phyloP scores from a whole-genome alignment of 2,888 invertebrate species.

The Erebia epiphron region DNA sequence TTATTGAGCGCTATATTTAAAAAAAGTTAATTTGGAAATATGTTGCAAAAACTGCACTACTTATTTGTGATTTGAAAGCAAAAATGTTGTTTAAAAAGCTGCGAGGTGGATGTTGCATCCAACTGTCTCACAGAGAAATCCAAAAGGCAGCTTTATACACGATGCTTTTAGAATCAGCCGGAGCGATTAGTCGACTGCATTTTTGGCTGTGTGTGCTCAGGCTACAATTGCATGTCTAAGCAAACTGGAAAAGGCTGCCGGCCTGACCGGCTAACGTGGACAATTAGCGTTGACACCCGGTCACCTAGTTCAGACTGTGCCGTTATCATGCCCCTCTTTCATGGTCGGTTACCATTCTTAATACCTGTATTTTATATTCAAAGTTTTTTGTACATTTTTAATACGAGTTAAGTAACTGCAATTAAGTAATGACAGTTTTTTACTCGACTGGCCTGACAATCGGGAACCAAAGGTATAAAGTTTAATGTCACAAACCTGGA shows the following conservation, averaged over 20 bases:
- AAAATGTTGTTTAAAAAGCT: too few relatives aligned
- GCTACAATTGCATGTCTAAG: conserved; percentile 44
- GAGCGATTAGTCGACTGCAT: too few relatives aligned
- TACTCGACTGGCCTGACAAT: too few relatives aligned
- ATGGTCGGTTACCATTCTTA: conserved; percentile 21
- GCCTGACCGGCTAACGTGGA: conserved; percentile 35
- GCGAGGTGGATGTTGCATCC: too few relatives aligned
- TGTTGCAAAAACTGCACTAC: too few relatives aligned
- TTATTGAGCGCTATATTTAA: neutral
- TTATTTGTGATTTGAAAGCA: too few relatives aligned
- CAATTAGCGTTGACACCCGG: conserved; percentile 60
- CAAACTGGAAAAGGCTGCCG: conserved; percentile 47
- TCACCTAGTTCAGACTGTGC: conserved; percentile 67
- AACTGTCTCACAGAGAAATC: too few relatives aligned
- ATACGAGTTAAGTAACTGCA: too few relatives aligned
- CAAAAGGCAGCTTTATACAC: too few relatives aligned
- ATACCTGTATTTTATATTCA: neutral
- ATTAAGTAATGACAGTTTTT: too few relatives aligned
- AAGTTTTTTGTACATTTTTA: neutral
- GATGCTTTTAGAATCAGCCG: too few relatives aligned
- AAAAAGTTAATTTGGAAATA: too few relatives aligned
- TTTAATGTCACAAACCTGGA: conserved; percentile 51
- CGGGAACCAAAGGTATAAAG: neutral
- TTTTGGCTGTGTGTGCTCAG: neutral
- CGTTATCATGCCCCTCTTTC: conserved; percentile 51